Evolutionary conservation across 2,888 invertebrate genomes (phyloP).

Genomic region (Anarsia innoxiella): DNA sequence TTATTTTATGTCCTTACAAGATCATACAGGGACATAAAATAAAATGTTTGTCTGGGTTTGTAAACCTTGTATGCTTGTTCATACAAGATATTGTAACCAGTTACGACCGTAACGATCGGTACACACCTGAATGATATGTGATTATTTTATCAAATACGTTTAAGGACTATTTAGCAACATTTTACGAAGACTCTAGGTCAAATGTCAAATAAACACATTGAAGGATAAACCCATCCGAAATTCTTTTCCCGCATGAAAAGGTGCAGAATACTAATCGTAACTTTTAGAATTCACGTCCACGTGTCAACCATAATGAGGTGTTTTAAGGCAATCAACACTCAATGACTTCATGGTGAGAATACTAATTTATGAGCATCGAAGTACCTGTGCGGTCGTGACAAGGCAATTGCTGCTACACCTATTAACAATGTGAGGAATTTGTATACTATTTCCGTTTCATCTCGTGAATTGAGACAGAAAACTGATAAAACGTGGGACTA

Average conservation of each 20-base stretch:
- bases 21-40: too few species aligned
- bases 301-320: slow-evolving; percentile 30
- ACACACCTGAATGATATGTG: too few species aligned
- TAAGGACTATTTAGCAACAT: background rate
- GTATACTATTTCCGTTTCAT: background rate
- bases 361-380: background rate
- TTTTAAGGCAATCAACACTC: slow-evolving; percentile 35
- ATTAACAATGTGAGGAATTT: background rate
- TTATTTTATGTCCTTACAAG: too few species aligned
- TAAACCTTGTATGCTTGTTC: too few species aligned
- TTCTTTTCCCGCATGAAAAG: slow-evolving; percentile 33
- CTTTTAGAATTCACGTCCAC: slow-evolving; percentile 32
- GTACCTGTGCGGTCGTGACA: background rate
- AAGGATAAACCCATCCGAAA: slow-evolving; percentile 34
- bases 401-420: background rate
- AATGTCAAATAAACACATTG: slow-evolving; percentile 21
- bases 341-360: background rate
- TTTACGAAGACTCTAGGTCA: too few species aligned
- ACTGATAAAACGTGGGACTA: too few species aligned
- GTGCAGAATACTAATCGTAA: slow-evolving; percentile 38
- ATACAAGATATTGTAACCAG: too few species aligned
- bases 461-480: too few species aligned
- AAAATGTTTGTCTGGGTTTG: too few species aligned
- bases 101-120: too few species aligned
- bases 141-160: too few species aligned